A percentile compares a stretch with the other conserved stretches of the same genome.
phyloP scores from a whole-genome alignment of 2,888 invertebrate genomes.

The Rhogogaster chlorosoma region DNA sequence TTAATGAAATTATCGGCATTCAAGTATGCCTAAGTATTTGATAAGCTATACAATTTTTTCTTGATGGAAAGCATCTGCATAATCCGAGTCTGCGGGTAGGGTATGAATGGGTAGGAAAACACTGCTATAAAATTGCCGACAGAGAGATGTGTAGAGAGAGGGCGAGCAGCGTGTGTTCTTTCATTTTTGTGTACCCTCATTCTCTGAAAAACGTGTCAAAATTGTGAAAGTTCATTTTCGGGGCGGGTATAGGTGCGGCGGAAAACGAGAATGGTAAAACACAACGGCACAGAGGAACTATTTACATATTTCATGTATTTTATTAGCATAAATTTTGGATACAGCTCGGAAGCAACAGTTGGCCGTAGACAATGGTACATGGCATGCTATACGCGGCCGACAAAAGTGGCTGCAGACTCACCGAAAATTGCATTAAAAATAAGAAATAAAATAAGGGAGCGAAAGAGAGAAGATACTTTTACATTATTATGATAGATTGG shows the following conservation, averaged over 20 bases:
- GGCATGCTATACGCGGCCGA: neutral
- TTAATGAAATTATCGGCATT: neutral
- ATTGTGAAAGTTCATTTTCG: neutral
- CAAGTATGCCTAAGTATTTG: neutral
- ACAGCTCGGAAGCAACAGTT: constrained; percentile 2
- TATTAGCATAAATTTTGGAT: constrained; percentile 37
- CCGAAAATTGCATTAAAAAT: constrained; percentile 2
- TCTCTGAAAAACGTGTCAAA: neutral
- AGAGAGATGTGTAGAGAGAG: neutral
- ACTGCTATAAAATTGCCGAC: neutral
- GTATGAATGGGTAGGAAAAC: neutral
- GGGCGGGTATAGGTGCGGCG: too few species aligned
- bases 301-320: constrained; percentile 43
- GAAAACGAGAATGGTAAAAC: constrained; percentile 10
- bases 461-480: neutral
- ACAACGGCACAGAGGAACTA: neutral
- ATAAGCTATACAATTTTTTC: neutral
- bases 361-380: neutral
- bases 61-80: neutral
- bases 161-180: neutral
- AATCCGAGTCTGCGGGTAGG: neutral
- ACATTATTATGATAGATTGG: neutral
- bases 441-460: neutral
- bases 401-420: neutral
- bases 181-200: neutral